Evolutionary conservation across 1,140 invertebrate genomes (phyloP).

Genomic region (Archivesica marissinica): DNA sequence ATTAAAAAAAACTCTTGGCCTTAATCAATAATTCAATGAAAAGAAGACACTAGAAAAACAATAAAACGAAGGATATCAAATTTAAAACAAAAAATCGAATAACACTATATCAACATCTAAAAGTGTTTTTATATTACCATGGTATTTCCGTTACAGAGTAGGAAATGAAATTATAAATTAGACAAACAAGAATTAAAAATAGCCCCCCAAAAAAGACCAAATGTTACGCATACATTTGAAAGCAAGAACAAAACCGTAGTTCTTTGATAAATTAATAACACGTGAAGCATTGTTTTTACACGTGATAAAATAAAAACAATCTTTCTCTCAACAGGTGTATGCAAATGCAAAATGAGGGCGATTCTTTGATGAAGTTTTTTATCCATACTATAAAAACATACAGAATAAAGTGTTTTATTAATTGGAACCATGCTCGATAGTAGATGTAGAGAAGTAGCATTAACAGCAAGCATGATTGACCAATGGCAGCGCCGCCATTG

Average conservation of each 20-base stretch:
- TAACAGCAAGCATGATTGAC: no score
- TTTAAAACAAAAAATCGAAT: no score
- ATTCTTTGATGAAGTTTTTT: slow-evolving; percentile 49
- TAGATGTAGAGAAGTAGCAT: no score
- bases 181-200: neutral
- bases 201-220: neutral
- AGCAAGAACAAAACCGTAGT: slow-evolving; percentile 12
- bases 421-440: slow-evolving; percentile 12
- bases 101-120: no score
- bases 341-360: neutral
- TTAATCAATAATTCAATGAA: no score
- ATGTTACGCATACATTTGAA: slow-evolving; percentile 20
- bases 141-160: neutral
- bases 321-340: slow-evolving; percentile 29
- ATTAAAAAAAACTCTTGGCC: no score
- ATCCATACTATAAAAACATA: slow-evolving; percentile 36
- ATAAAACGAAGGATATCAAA: no score
- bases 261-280: slow-evolving; percentile 48
- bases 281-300: slow-evolving; percentile 51
- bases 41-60: no score
- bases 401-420: slow-evolving; percentile 32
- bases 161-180: slow-evolving; percentile 1
- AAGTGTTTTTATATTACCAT: no score
- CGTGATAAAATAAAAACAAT: slow-evolving; percentile 45
- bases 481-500: no score